These are phyloP conservation scores for Torymus aiolomorphi DNA, from an alignment of 2,888 invertebrate genomes.

Conservation along the genomic window DNA sequence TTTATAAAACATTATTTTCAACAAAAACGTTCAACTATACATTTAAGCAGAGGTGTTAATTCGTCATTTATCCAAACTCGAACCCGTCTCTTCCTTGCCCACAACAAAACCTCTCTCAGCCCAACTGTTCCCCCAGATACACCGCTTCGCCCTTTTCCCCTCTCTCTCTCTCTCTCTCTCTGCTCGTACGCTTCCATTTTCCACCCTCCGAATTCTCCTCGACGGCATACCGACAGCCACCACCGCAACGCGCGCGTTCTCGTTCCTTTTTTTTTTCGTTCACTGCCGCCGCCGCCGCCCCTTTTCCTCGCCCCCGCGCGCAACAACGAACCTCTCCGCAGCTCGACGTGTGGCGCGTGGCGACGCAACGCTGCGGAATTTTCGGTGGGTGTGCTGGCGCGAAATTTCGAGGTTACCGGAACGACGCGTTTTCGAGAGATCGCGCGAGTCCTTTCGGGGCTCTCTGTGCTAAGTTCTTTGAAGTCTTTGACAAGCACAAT, in stretches of 20 bases:
- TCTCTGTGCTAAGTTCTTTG: no score
- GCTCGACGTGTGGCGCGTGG: background rate
- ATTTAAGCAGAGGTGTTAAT: background rate
- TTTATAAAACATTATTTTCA: no score
- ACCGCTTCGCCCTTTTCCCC: conserved; percentile 26
- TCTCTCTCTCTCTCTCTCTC: conserved; percentile 58
- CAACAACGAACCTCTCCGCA: conserved; percentile 58
- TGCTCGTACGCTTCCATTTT: conserved; percentile 49
- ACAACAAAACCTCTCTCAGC: background rate
- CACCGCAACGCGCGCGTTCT: conserved; percentile 39
- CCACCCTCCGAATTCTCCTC: conserved; percentile 34
- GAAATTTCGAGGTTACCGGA: conserved; percentile 29
- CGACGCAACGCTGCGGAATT: background rate
- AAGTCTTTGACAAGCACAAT: no score
- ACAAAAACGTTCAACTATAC: no score
- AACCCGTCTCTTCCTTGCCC: background rate
- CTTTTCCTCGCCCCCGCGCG: conserved; percentile 59
- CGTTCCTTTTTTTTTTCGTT: conserved; percentile 8
- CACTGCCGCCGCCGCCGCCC: background rate
- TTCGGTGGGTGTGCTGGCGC: background rate
- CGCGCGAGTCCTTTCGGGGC: background rate
- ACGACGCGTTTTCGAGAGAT: conserved; percentile 6
- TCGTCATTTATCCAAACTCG: background rate
- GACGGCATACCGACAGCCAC: conserved; percentile 51
- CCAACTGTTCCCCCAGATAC: no score